These are phyloP conservation scores for Rachycentron canadum DNA, from an alignment of 2,797 vertebrate species.

Conservation along the genomic window DNA sequence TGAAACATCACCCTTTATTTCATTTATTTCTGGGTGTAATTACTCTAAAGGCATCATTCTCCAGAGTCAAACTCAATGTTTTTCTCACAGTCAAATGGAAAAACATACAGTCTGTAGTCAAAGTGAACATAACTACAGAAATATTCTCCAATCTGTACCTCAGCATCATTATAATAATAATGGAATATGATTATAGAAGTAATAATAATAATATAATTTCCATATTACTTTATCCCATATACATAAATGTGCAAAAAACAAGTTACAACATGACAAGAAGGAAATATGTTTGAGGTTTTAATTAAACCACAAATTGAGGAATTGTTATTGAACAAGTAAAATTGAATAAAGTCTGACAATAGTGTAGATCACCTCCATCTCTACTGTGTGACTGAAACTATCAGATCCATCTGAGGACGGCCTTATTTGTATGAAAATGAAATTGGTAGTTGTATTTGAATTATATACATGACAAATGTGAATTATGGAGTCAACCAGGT, in stretches of 20 bases:
- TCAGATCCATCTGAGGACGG: not conserved
- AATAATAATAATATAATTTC: constrained; percentile 32
- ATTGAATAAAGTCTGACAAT: not conserved
- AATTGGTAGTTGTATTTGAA: not conserved
- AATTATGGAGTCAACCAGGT: no score
- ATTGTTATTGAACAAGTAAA: not conserved
- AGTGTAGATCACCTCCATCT: not conserved
- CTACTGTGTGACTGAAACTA: not conserved
- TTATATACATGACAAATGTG: no score
- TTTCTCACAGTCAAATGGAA: not conserved
- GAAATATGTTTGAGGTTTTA: not conserved
- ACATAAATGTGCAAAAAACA: not conserved
- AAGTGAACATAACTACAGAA: not conserved
- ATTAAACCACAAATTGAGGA: not conserved
- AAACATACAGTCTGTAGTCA: constrained; percentile 9
- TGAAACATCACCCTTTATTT: constrained; percentile 64
- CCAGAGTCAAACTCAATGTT: not conserved
- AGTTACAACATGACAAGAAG: not conserved
- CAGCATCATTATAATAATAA: constrained; percentile 28
- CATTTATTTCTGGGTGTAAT: constrained; percentile 22
- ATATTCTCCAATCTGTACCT: constrained; percentile 3
- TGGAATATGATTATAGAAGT: no score
- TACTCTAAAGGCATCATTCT: constrained; percentile 17
- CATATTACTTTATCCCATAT: not conserved
- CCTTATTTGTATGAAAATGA: not conserved